Evolutionary conservation across 2,888 invertebrate species (phyloP), one percentile per base, ranked within the genome.

Genomic region (Slavum lentiscoides): DNA sequence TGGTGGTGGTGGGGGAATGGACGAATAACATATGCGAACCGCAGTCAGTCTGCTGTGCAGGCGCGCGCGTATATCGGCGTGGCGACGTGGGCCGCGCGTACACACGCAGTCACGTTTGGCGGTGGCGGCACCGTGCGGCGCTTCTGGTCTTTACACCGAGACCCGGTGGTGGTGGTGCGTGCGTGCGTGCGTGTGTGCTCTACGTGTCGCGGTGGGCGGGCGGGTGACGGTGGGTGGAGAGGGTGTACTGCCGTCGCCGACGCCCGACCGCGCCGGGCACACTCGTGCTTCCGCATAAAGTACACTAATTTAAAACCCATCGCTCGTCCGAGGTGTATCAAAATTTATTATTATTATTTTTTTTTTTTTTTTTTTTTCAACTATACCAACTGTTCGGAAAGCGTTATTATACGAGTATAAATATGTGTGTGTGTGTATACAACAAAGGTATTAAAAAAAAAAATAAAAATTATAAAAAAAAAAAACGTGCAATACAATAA

Each of bases 271-370:
- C 59, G 30, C 69, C 70, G 55, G 62, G 61, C 80, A 64, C 62
- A 72, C 43, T 80, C 80, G 70, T 80, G 80, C 49, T 80, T 64
- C 70, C 70, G 80, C 80, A 80, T 80, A 80, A 80, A 72, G 23
- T 43, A 80, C 64, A 72, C 80, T 72, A 64, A 80, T 80, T 80
- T 80, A 80, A 80, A 80, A 80, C 55, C 70, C 80, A 80, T 80
- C 39, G 70, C 39, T 72, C 80, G 80, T 80, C 62, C 72, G 64
- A 80, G 80, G 70, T 66, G 64, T 72, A 80, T 80, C 69, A 69
- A 70, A 77, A 77, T 77, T 39, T 75, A 75, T 59, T 75, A 58
- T 58, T 74, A 37, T 21, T 74, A 73, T 62, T 72, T 23, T 72
- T 43, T 72, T 30, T 55, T 58, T 19, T 64, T 64, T 53, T 70